Conservation (phyloP, 2,113 vertebrate genomes). For the Azemiops feae region DNA sequence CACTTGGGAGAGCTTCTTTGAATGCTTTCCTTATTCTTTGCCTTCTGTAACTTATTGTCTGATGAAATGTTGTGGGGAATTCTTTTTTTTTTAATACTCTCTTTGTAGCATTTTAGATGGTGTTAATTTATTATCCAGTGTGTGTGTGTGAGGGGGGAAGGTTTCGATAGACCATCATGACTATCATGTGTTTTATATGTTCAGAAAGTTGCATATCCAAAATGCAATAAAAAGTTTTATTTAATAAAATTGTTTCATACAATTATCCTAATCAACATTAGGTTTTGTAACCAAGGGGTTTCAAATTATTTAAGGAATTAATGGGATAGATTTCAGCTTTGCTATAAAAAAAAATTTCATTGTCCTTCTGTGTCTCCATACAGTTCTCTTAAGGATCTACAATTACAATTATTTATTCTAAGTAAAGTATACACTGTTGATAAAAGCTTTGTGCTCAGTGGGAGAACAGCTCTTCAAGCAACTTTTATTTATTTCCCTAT, state of each 20-base stretch:
- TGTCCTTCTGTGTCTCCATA: neutral
- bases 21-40: neutral
- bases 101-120: neutral
- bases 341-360: neutral
- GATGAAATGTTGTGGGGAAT: neutral
- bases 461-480: neutral
- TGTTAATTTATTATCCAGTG: neutral
- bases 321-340: neutral
- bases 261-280: neutral
- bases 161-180: neutral
- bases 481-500: neutral
- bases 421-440: neutral
- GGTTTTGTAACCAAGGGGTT: neutral
- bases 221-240: neutral
- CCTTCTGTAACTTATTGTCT: neutral
- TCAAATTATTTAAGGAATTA: neutral
- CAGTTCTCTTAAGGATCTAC: neutral
- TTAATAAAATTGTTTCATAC: neutral
- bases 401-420: neutral
- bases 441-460: neutral
- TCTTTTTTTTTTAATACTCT: neutral
- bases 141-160: neutral
- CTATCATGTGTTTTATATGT: neutral
- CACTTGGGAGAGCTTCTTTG: neutral
- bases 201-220: neutral